Base-by-base conservation (phyloP, 2,797 vertebrate species). In the Odontamblyopus lacepedii region DNA sequence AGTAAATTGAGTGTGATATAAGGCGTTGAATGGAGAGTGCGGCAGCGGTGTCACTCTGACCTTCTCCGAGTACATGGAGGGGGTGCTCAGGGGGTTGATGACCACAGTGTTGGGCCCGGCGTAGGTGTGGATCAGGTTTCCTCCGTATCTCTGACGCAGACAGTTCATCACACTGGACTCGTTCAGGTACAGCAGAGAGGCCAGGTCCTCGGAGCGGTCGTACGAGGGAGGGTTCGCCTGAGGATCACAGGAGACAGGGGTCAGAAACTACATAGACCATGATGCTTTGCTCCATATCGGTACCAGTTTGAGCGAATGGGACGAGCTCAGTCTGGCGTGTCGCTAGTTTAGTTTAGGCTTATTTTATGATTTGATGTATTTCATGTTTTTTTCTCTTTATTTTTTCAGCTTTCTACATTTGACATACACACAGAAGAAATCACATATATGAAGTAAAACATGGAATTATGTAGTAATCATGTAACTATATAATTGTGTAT, bases 21-120 rank as follows among this genome's bases (percentile, higher is more conserved):
- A 38, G 35, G 2, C 1, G 1, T 38, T 38, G 2, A 38, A 2
- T 38, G 9, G 35, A 38, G 35, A 38, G 35, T 35, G 2, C 4
- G 30, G 30, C 30, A 32, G 32, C 4, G 6, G 32, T 7, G 32
- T 35, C 18, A 4, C 8, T 1, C 19, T 80, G 30, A 98, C 98
- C 96, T 99, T 98, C 91, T 99, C 97, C 0, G 98, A 99, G 91
- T 99, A 99, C 95, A 98, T 95, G 59, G 97, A 97, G 0, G 97
- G 96, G 6, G 96, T 93, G 83, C 96, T 98, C 41, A 97, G 95
- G 0, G 97, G 97, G 92, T 98, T 98, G 87, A 99, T 92, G 86
- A 98, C 87, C 6, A 99, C 94, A 93, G 96, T 94, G 93, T 95
- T 96, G 81, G 94, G 92, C 62, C 98, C 97, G 0, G 96, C 95